Percentiles rank a stretch among this genome's conserved stretches.
phyloP scores from a whole-genome alignment of 92 coral and sea anemone species.

The Blastomussa wellsi region DNA sequence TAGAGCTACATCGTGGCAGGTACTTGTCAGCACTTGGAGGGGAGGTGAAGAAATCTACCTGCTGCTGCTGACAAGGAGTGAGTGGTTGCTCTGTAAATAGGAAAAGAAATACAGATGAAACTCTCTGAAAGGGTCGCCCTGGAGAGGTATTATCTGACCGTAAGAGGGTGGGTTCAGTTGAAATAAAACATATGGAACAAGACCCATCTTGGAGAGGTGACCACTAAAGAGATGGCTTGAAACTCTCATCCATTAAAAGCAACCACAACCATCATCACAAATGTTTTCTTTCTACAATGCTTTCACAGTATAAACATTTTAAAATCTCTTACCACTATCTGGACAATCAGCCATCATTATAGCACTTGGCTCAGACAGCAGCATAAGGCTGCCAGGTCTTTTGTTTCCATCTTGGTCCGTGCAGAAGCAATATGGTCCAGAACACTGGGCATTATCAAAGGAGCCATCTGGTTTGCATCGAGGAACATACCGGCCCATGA shows the following conservation, averaged over 20 bases:
- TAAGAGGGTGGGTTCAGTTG: too few relatives aligned
- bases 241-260: too few relatives aligned
- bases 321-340: conserved; percentile 45
- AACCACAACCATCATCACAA: too few relatives aligned
- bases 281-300: too few relatives aligned
- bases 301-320: background rate
- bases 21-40: conserved; percentile 53
- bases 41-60: conserved; percentile 49
- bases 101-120: too few relatives aligned
- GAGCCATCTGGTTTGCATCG: conserved; percentile 71
- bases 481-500: conserved; percentile 71
- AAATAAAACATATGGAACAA: too few relatives aligned
- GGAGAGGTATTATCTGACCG: too few relatives aligned
- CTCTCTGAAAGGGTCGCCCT: too few relatives aligned
- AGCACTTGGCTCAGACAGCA: conserved; percentile 26
- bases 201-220: background rate
- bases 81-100: conserved; percentile 60
- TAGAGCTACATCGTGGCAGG: conserved; percentile 56
- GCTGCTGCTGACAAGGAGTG: conserved; percentile 64
- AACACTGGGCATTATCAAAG: conserved; percentile 70
- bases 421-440: conserved; percentile 72
- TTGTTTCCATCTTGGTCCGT: conserved; percentile 59
- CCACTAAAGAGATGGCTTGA: too few relatives aligned
- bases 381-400: conserved; percentile 46
- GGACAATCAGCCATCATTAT: conserved; percentile 25